phyloP scores from a whole-genome alignment of 1,140 invertebrate genomes.

The Drosophila subobscura region DNA sequence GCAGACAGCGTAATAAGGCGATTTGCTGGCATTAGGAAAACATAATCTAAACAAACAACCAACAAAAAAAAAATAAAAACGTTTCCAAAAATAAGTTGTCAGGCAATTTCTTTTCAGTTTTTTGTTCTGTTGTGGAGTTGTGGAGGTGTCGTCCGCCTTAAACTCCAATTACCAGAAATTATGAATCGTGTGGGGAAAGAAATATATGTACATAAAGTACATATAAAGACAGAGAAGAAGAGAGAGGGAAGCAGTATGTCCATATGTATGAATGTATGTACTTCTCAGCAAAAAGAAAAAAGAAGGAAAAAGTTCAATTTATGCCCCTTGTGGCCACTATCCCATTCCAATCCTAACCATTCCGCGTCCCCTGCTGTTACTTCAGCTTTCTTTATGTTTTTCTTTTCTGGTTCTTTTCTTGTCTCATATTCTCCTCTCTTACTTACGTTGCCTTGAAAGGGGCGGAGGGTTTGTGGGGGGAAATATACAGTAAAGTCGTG shows the following conservation, averaged over 20 bases:
- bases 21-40: slow-evolving; percentile 50
- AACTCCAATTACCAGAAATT: slow-evolving; percentile 78
- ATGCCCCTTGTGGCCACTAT: slow-evolving; percentile 31
- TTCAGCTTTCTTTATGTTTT: slow-evolving; percentile 68
- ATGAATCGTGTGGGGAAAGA: slow-evolving; percentile 62
- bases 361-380: slow-evolving; percentile 39
- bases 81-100: slow-evolving; percentile 64
- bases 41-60: slow-evolving; percentile 52
- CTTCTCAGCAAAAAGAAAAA: slow-evolving; percentile 27
- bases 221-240: not conserved
- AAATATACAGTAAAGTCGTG: slow-evolving; percentile 27
- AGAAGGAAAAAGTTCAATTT: slow-evolving; percentile 74
- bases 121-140: slow-evolving; percentile 20
- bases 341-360: not conserved
- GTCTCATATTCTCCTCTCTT: slow-evolving; percentile 52
- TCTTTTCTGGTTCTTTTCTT: slow-evolving; percentile 48
- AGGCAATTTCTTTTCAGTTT: slow-evolving; percentile 29
- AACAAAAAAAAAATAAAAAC: slow-evolving; percentile 16
- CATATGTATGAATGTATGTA: not conserved
- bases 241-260: no score
- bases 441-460: slow-evolving; percentile 63
- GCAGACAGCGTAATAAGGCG: slow-evolving; percentile 30
- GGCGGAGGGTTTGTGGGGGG: not conserved
- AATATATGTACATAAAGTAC: not conserved
- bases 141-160: slow-evolving; percentile 41